A percentile compares a stretch with the other conserved stretches of the same genome.
phyloP scores from a whole-genome alignment of 2,797 vertebrate species.

The Cephalopachus bancanus region DNA sequence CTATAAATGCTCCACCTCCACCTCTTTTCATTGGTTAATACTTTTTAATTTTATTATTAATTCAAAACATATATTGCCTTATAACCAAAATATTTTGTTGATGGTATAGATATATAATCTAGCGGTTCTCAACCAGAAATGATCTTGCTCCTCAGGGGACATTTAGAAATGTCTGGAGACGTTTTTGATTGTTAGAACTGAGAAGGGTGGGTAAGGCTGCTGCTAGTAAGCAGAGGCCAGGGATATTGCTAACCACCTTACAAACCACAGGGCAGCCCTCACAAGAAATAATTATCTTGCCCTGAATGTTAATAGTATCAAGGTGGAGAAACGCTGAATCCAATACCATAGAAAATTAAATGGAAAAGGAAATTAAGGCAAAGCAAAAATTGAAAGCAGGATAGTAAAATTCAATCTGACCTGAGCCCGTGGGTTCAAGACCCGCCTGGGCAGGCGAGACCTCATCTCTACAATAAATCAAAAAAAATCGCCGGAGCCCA shows the following conservation, averaged over 20 bases:
- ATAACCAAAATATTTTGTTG: neutral
- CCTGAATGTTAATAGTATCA: neutral
- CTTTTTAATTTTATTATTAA: neutral
- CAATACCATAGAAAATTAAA: neutral
- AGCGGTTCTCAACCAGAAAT: neutral
- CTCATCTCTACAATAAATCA: too few species aligned
- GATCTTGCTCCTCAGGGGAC: neutral
- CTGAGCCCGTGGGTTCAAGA: too few species aligned
- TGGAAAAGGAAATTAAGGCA: conserved; percentile 26
- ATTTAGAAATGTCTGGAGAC: neutral
- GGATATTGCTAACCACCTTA: neutral
- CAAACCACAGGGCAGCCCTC: neutral
- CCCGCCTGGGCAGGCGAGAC: too few species aligned
- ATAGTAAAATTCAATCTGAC: neutral
- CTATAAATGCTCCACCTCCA: neutral
- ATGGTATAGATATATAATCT: neutral
- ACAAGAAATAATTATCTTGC: neutral
- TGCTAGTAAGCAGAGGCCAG: neutral
- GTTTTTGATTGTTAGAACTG: neutral
- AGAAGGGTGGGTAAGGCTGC: neutral
- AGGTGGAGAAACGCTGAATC: neutral
- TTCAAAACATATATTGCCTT: neutral
- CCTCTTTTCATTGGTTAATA: neutral
- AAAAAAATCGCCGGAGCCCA: too few species aligned
- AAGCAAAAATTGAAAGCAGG: neutral